Evolutionary conservation across 2,888 invertebrate genomes (phyloP), one percentile per base, ranked within the genome.

Genomic region (Drosophila glabriapex): DNA sequence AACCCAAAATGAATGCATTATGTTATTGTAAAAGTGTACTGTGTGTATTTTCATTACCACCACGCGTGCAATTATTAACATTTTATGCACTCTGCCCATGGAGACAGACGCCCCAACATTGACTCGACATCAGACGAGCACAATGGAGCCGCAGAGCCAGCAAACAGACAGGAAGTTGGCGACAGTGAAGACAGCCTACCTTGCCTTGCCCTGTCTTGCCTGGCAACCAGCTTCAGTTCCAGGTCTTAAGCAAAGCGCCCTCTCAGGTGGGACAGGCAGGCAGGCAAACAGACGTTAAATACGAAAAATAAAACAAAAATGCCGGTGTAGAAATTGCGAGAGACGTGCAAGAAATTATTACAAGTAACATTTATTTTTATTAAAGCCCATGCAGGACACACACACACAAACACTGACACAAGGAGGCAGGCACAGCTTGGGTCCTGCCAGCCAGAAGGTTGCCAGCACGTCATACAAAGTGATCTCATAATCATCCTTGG

Each of bases 401-500:
- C 31, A 31, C 31, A 61, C 61, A 61, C 54, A 54, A 52, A 14
- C 52, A 41, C 35, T 37, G 25, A 29, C n/a, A n/a, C n/a, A 37
- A 29, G 22, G 22, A 55, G 29, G 12, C 28, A 25, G 80, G 70
- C 73, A 58, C 76, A 74, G 78, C 70, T 67, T 74, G 80, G 53
- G 43, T 71, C 61, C 73, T 73, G 78, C 55, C 71, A 64, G 69
- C 35, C 68, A 43, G 28, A 3, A 50, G 37, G 53, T 65, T 68
- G 67, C 63, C 86, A 83, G 78, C 81, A 78, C 87, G 82, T 87
- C 88, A 81, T 69, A 87, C 87, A 91, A 91, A 92, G 83, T 91
- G 90, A 92, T 91, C 92, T 91, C 85, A 91, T 92, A 91, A 92
- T 91, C 91, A 91, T 91, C 79, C 83, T 78, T 71, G 53, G 84